Percentiles rank a stretch among this genome's conserved stretches.
phyloP scores from a whole-genome alignment of 1,140 invertebrate genomes.

The Tetramorium alpestre region DNA sequence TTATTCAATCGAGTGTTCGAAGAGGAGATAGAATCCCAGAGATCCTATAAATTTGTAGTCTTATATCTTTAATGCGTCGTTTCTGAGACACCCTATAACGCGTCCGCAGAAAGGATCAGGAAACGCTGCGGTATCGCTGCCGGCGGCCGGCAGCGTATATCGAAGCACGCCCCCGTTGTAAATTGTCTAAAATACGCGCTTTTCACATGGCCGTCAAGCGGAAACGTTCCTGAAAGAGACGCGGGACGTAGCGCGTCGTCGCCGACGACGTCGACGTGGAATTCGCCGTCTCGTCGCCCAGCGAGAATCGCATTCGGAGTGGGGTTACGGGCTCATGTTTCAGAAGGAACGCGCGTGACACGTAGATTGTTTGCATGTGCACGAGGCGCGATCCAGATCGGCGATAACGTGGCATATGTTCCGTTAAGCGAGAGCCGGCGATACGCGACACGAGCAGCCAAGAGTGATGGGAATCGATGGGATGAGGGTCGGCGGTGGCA shows the following conservation, averaged over 20 bases:
- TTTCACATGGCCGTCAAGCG: constrained; percentile 12
- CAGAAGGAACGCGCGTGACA: constrained; percentile 27
- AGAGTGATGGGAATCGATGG: constrained; percentile 85
- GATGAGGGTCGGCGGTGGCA: constrained; percentile 85
- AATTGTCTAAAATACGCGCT: not conserved
- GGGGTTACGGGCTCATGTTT: constrained; percentile 24
- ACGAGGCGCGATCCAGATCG: not conserved
- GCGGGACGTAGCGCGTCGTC: not conserved
- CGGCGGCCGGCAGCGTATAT: constrained; percentile 42
- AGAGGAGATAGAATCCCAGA: not conserved
- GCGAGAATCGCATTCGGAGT: not conserved
- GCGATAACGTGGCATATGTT: constrained; percentile 43
- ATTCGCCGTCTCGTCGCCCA: not conserved
- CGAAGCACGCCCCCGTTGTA: constrained; percentile 44
- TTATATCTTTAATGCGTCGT: not conserved
- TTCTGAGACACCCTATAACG: not conserved
- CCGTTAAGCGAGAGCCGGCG: not conserved
- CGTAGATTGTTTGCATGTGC: constrained; percentile 32
- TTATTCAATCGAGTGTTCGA: not conserved
- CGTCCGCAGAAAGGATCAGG: too few relatives aligned
- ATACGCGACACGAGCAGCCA: constrained; percentile 46
- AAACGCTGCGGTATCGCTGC: constrained; percentile 1
- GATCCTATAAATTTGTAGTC: not conserved
- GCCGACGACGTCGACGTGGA: not conserved
- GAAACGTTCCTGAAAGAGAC: not conserved